These are phyloP conservation scores for Chrysochloris asiatica DNA, from an alignment of 2,113 vertebrate genomes.

Conservation along the genomic window DNA sequence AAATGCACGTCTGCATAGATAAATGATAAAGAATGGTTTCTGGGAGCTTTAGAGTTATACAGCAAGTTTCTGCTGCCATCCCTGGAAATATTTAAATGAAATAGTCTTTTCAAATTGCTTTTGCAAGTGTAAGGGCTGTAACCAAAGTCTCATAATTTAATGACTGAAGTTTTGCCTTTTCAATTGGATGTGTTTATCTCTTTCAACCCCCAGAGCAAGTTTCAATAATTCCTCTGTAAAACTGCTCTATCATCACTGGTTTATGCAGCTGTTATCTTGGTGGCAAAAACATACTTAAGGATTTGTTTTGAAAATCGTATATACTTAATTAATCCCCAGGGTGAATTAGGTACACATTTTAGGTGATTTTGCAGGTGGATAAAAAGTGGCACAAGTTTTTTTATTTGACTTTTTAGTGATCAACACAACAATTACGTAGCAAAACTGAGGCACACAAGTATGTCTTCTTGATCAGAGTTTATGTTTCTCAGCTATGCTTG, in stretches of 20 bases:
- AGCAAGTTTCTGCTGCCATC: neutral
- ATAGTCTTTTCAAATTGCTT: neutral
- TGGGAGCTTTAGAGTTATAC: neutral
- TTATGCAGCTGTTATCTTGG: neutral
- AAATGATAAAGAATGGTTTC: neutral
- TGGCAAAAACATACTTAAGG: neutral
- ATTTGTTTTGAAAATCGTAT: conserved; percentile 1
- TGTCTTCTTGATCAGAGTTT: neutral
- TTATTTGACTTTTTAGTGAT: neutral
- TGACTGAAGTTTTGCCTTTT: neutral
- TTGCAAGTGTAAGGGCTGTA: neutral
- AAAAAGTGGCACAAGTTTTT: neutral
- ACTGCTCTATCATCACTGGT: neutral
- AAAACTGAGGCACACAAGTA: neutral
- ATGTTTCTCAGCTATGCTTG: neutral
- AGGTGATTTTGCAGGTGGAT: neutral
- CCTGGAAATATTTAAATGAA: neutral
- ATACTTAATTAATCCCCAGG: neutral
- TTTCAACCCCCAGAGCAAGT: neutral
- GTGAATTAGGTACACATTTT: neutral
- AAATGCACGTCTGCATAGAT: neutral
- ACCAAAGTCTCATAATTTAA: neutral
- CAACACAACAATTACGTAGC: neutral
- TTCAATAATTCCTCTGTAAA: neutral
- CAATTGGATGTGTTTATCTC: neutral